A percentile compares a stretch with the other conserved stretches of the same genome.
phyloP scores from a whole-genome alignment of 2,888 invertebrate species.

The Philonicus albiceps region DNA sequence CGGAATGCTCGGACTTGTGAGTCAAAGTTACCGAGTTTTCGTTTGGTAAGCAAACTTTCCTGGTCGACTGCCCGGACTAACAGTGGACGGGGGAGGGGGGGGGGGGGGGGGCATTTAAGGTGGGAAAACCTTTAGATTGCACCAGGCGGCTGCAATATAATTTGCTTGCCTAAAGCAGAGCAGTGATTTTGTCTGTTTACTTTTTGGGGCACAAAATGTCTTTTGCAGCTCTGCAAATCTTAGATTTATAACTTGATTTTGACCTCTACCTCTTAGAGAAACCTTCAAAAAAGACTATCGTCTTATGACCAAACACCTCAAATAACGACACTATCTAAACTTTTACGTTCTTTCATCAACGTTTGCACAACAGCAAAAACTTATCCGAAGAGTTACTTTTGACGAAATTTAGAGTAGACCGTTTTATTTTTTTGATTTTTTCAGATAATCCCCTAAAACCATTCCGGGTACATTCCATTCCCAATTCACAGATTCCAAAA shows the following conservation, averaged over 20 bases:
- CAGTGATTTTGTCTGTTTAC: not conserved
- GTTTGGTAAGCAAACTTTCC: slow-evolving; percentile 15
- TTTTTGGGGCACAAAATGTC: not conserved
- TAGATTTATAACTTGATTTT: not conserved
- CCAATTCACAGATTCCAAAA: not conserved
- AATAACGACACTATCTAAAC: not conserved
- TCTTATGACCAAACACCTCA: not conserved
- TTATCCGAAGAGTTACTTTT: not conserved
- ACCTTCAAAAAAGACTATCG: not conserved
- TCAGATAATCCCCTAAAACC: not conserved
- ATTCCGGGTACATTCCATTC: no score
- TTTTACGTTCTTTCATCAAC: no score
- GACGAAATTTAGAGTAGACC: not conserved
- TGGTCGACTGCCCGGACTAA: not conserved
- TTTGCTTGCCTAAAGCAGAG: not conserved
- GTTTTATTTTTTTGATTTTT: no score
- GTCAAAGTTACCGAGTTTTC: slow-evolving; percentile 23
- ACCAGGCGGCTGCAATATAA: not conserved
- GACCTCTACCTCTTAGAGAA: not conserved
- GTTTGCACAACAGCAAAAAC: no score
- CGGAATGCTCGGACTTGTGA: slow-evolving; percentile 15
- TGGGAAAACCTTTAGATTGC: not conserved
- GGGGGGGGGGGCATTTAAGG: not conserved
- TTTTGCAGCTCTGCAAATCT: not conserved
- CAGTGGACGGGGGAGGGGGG: not conserved